These are phyloP conservation scores for Diacarnus erythraeanus DNA, from an alignment of 37 sponge, comb jelly and placozoan species.

Conservation along the genomic window DNA sequence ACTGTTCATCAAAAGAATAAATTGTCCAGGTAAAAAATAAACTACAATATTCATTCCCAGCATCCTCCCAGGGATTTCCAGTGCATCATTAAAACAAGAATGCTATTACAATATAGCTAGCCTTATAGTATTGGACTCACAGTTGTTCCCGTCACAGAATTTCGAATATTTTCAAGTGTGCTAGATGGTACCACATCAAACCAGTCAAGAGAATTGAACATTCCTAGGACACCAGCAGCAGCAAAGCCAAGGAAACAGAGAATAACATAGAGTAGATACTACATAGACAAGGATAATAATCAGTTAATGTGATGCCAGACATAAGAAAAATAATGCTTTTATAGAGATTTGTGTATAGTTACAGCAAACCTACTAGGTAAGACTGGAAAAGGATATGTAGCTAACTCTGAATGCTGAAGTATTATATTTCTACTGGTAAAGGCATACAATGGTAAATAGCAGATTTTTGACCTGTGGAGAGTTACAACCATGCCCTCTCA, in stretches of 20 bases:
- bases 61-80: too few relatives aligned
- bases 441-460: too few relatives aligned
- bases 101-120: too few relatives aligned
- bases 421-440: too few relatives aligned
- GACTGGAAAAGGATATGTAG: not conserved
- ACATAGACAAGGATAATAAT: not conserved
- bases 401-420: too few relatives aligned
- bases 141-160: not conserved
- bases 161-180: not conserved
- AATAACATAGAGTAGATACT: not conserved
- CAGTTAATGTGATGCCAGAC: not conserved
- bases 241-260: conserved; percentile 11
- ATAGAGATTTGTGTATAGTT: not conserved
- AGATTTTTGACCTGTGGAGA: too few relatives aligned
- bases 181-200: not conserved
- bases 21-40: too few relatives aligned
- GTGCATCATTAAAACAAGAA: too few relatives aligned
- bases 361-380: not conserved
- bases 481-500: not conserved
- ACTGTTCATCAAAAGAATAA: too few relatives aligned
- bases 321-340: not conserved
- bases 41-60: too few relatives aligned
- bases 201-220: not conserved
- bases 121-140: not conserved
- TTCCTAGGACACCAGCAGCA: conserved; percentile 7